These are phyloP conservation scores for Hartigia nigra DNA, from an alignment of 2,888 invertebrate species.

Conservation along the genomic window DNA sequence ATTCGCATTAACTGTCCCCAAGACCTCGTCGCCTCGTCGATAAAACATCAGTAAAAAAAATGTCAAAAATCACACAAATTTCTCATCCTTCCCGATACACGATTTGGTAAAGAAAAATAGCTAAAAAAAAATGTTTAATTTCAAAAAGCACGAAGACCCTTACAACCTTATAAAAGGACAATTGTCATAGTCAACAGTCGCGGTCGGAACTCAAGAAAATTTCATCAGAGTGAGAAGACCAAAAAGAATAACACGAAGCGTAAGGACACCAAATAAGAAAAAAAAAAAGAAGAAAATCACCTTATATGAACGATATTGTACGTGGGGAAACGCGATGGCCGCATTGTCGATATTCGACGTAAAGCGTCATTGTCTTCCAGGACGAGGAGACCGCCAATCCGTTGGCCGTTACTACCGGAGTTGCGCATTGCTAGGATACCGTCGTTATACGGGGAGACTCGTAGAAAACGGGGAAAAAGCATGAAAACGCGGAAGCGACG, in stretches of 20 bases:
- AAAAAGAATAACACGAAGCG: conserved; percentile 16
- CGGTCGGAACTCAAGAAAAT: neutral
- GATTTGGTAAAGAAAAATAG: neutral
- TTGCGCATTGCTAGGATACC: neutral
- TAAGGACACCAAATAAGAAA: conserved; percentile 13
- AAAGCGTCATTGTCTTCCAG: conserved; percentile 52
- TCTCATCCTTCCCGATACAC: neutral
- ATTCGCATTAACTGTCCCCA: neutral
- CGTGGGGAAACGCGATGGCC: conserved; percentile 30
- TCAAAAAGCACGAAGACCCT: neutral
- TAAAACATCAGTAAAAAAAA: neutral
- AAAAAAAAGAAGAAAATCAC: conserved; percentile 14
- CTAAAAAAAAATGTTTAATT: neutral
- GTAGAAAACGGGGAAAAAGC: neutral
- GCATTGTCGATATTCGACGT: conserved; percentile 26
- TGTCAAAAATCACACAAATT: neutral
- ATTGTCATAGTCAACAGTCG: neutral
- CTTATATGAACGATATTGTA: neutral
- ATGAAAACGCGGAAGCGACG: conserved; percentile 29
- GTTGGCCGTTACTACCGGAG: conserved; percentile 18
- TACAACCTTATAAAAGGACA: neutral
- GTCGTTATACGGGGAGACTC: conserved; percentile 15
- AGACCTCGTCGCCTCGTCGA: neutral
- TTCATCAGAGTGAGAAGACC: neutral
- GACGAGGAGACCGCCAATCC: conserved; percentile 35